Evolutionary conservation across 2,113 vertebrate species (phyloP), one percentile per base, ranked within the genome.

Genomic region (Vidua chalybeata): DNA sequence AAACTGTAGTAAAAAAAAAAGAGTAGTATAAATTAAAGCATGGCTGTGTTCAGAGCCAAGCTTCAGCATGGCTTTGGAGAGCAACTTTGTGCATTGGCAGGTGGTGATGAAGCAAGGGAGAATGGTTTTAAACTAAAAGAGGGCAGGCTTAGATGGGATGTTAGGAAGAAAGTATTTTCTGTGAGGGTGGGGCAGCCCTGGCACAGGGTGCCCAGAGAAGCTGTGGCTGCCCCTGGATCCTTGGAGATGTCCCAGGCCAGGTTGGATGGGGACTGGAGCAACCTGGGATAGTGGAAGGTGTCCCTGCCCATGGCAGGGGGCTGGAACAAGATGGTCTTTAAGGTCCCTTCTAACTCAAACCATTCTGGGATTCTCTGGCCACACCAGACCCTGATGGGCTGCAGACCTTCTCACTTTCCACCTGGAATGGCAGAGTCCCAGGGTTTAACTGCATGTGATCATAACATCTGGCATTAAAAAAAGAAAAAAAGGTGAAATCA

Each of bases 231-330:
- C 24, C 11, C 24, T 37, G 58, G 10, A 41, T 41, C n/a, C 30
- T 41, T 55, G 55, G 17, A 5, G 27, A 17, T 48, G 48, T 13
- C 8, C 39, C 19, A 31, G 17, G 30, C 16, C 39, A 31, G 46
- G 24, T 0, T 68, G 69, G 48, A 69, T 0, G 0, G 28, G 21
- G 9, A 5, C 3, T 22, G 33, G 69, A 82, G 39, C 3, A 27
- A 0, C 62, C 30, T 83, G 69, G 46, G n/a, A 5, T 0, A 15
- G 71, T 15, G n/a, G 24, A 12, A 41, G 28, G 16, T 45, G 52
- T 39, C 19, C 35, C 18, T 45, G 33, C 15, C 22, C 8, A 1
- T 24, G 33, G 37, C 15, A 51, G 31, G 12, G 43, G 2, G 2
- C 11, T 71, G 37, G 54, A 68, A 68, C 7, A 4, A 2, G 24